Evolutionary conservation across 2,113 vertebrate species (phyloP), one percentile per base, ranked within the genome.

Genomic region (Cololabis saira): DNA sequence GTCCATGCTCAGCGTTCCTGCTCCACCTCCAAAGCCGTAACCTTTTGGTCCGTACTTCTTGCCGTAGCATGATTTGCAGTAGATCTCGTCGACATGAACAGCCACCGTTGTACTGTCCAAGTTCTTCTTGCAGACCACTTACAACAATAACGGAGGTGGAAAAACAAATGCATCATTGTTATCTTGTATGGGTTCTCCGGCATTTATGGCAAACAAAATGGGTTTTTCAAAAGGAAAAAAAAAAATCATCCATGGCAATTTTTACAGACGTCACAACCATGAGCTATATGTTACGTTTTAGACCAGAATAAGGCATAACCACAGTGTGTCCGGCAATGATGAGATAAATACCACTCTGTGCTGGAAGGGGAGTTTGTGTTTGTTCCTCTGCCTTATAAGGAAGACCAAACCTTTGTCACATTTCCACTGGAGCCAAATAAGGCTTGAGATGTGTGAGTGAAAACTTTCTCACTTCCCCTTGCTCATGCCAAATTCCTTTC

Each of bases 21-120:
- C 96, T 43, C 97, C 97, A 50, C 94, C 93, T 27, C 97, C 97
- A 0, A 90, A 99, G 19, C 97, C 97, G 0, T 98, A 99, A 87
- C 97, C 97, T 91, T 98, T 98, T 53, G 97, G 97, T 8, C 97
- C 97, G 0, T 98, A 97, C 83, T 98, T 98, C 92, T 97, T 98
- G 84, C 95, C 96, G 0, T 98, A 99, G 91, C 97, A 99, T 4
- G 96, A 95, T 83, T 97, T 97, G 92, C 97, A 99, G 90, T 96
- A 99, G 89, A 99, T 96, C 82, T 99, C 96, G 22, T 98, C 95
- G 13, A 92, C 94, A 0, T 99, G 97, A 77, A 98, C 96, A 0
- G 97, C 95, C 51, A 99, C 95, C 0, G 97, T 98, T 45, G 97
- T 98, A 87, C 96, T 98, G 90, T 99, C 97, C 90, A 99, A 85